Base-by-base conservation (phyloP, 2,888 invertebrate species). In the Aethes cnicana region DNA sequence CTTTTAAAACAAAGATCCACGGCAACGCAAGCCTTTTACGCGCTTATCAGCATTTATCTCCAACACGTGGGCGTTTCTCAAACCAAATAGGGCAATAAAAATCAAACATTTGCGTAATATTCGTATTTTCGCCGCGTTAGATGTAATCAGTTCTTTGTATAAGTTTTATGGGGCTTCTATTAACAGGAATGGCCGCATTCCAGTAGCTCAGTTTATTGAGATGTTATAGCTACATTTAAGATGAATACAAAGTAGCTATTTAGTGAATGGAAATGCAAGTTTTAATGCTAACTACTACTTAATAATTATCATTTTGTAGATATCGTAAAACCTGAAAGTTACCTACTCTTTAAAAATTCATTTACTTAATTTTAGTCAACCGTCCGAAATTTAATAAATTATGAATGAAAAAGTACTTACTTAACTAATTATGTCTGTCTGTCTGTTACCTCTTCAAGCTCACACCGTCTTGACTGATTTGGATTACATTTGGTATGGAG, bases 91-190 rank as follows among this genome's bases (percentile, higher is more conserved):
- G 23, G 63, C 55, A 57, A 66, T 74, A 68, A 77, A 74, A 70
- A 63, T 55, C 63, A 59, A 60, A 68, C 60, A 77, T 78, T 78
- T 79, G 75, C 72, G 64, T 77, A 81, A 82, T 78, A 69, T 49
- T 63, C 60, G 61, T 69, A 68, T 72, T 72, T 61, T 72, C 64
- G 66, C 69, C 73, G 74, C 62, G 65, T 68, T 60, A 72, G 77
- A 77, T 81, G 55, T 69, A 74, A 85, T 82, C 80, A 26, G 55
- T 72, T 67, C 72, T 73, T 77, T 69, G 68, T 72, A 66, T 69
- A 61, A 66, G 64, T 76, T 77, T 79, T 77, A 72, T 77, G 75
- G 69, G 74, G 77, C 80, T 81, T 79, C 78, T 77, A 68, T 66
- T 67, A 58, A 61, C 62, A 57, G 48, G 43, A 36, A 48, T 56